These are phyloP conservation scores for Drosophila serrata DNA, from an alignment of 1,140 invertebrate species.

Conservation along the genomic window DNA sequence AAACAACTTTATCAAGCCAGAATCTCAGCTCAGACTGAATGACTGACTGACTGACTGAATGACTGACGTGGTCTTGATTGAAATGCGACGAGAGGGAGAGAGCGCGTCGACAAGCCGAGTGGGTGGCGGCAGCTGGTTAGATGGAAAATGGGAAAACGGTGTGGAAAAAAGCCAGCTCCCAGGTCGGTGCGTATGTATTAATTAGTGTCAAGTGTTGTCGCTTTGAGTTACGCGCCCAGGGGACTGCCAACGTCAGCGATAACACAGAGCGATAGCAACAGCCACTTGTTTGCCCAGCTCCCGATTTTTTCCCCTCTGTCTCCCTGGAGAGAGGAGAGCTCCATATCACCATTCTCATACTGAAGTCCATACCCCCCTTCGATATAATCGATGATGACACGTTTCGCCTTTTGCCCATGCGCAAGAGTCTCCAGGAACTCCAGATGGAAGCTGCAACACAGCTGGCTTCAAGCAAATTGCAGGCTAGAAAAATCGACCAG, in stretches of 20 bases:
- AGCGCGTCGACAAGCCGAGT: slow-evolving; percentile 46
- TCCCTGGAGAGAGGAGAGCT: neutral
- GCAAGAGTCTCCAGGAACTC: slow-evolving; percentile 40
- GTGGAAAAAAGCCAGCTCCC: slow-evolving; percentile 16
- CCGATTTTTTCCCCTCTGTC: neutral
- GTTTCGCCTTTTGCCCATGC: slow-evolving; percentile 75
- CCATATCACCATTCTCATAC: neutral
- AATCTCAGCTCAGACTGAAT: slow-evolving; percentile 62
- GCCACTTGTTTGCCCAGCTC: slow-evolving; percentile 65
- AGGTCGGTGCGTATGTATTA: slow-evolving; percentile 78
- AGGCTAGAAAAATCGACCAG: slow-evolving; percentile 30
- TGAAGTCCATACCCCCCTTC: neutral
- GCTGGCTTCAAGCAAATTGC: slow-evolving; percentile 60
- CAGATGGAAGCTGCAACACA: slow-evolving; percentile 21
- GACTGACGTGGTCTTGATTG: slow-evolving; percentile 79
- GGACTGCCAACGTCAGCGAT: slow-evolving; percentile 66
- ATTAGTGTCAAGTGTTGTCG: slow-evolving; percentile 84
- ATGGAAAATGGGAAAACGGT: slow-evolving; percentile 19
- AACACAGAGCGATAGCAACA: slow-evolving; percentile 75
- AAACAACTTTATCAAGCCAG: slow-evolving; percentile 79
- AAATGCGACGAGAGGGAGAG: slow-evolving; percentile 66
- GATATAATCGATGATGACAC: slow-evolving; percentile 80
- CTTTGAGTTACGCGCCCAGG: slow-evolving; percentile 81
- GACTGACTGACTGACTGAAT: slow-evolving; percentile 46
- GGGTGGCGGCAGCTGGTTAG: slow-evolving; percentile 68